Evolutionary conservation across 2,888 invertebrate species (phyloP).

Genomic region (Euclidia mi): DNA sequence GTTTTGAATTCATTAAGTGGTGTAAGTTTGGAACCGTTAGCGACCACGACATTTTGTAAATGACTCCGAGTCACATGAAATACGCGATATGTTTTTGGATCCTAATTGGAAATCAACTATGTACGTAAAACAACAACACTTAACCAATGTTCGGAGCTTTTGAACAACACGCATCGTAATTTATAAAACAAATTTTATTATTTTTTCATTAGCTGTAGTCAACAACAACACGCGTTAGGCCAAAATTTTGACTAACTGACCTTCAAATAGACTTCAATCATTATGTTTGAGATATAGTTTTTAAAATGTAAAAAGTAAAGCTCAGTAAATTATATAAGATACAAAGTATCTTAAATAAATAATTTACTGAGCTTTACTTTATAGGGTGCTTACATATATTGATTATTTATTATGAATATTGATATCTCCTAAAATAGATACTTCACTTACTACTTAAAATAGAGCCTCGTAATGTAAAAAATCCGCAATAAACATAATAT

Average conservation of each 20-base stretch:
- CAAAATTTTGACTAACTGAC: conserved; percentile 31
- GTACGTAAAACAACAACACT: conserved; percentile 67
- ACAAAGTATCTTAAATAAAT: too few relatives aligned
- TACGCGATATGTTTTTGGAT: conserved; percentile 74
- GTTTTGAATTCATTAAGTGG: conserved; percentile 70
- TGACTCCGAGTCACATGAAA: conserved; percentile 72
- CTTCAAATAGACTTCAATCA: conserved; percentile 35
- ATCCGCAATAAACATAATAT: conserved; percentile 56
- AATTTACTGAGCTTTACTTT: too few relatives aligned
- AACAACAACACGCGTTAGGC: conserved; percentile 44
- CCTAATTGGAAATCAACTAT: conserved; percentile 80
- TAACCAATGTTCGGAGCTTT: conserved; percentile 58
- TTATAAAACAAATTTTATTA: conserved; percentile 58
- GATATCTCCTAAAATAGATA: too few relatives aligned
- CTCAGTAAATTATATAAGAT: too few relatives aligned
- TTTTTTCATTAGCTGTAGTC: conserved; percentile 45
- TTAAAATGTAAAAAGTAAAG: neutral
- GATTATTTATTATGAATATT: too few relatives aligned
- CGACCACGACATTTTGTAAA: conserved; percentile 72
- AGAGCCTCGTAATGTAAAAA: conserved; percentile 72
- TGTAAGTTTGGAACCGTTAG: conserved; percentile 65
- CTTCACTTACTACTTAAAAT: too few relatives aligned
- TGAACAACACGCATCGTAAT: conserved; percentile 48
- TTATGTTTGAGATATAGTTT: neutral
- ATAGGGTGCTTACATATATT: too few relatives aligned